These are phyloP conservation scores for Silurus aristotelis DNA, from an alignment of 2,797 vertebrate species.

Conservation along the genomic window DNA sequence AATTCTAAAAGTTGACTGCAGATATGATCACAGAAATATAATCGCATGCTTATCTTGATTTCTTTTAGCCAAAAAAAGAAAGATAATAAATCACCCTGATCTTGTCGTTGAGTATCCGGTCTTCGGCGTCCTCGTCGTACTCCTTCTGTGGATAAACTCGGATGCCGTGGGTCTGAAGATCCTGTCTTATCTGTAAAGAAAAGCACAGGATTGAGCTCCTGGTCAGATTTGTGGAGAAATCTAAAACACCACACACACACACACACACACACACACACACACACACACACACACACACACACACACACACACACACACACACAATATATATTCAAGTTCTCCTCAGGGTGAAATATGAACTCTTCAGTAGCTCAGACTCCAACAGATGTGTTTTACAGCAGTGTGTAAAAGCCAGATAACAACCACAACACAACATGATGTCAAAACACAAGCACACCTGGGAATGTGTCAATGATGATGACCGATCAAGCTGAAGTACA, in stretches of 20 bases:
- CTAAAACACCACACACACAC: conserved; percentile 31
- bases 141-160: conserved; percentile 88
- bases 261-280: conserved; percentile 29
- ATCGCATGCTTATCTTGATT: too few species aligned
- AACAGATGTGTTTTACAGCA: conserved; percentile 22
- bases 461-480: not conserved
- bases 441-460: not conserved
- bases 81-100: conserved; percentile 78
- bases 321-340: conserved; percentile 8
- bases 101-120: conserved; percentile 81
- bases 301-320: conserved; percentile 31
- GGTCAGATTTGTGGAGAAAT: conserved; percentile 46
- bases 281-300: conserved; percentile 30
- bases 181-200: conserved; percentile 83
- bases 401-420: not conserved
- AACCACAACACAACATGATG: not conserved
- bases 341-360: conserved; percentile 31
- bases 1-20: too few species aligned
- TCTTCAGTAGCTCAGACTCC: conserved; percentile 14
- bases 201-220: conserved; percentile 15
- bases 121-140: conserved; percentile 85
- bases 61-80: too few species aligned
- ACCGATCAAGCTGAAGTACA: too few species aligned
- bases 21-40: too few species aligned
- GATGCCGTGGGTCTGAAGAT: conserved; percentile 83